Evolutionary conservation across 2,797 vertebrate species (phyloP).

Genomic region (Gallinago solitaria): DNA sequence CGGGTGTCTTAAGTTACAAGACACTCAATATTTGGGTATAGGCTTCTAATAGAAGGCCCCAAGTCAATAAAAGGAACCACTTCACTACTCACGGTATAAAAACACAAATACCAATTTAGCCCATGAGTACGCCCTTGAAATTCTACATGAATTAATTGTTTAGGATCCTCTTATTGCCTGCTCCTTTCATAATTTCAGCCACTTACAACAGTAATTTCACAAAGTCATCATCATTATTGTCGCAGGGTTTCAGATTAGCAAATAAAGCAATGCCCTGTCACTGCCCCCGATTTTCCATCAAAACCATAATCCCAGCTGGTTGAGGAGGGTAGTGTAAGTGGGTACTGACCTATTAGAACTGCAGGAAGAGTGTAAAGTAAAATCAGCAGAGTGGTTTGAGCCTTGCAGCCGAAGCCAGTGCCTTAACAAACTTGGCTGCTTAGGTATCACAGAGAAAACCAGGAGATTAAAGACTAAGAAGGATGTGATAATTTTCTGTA

Average conservation of each 20-base stretch:
- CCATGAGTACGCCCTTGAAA: not conserved
- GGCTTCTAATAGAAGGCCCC: not conserved
- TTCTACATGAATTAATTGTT: not conserved
- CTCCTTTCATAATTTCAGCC: not conserved
- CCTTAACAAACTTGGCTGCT: not conserved
- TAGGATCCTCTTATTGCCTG: not conserved
- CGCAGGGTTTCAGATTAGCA: not conserved
- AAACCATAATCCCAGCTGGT: not conserved
- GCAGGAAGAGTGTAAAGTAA: not conserved
- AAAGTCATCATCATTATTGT: not conserved
- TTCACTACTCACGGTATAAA: not conserved
- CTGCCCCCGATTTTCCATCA: not conserved
- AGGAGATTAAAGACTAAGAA: not conserved
- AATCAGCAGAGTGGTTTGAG: not conserved
- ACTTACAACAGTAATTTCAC: not conserved
- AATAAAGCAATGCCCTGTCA: not conserved
- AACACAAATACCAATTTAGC: not conserved
- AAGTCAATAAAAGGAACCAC: not conserved
- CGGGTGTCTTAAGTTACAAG: not conserved
- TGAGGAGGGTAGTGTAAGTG: accelerated
- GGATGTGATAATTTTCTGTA: not conserved
- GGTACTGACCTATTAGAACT: not conserved
- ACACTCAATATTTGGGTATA: not conserved
- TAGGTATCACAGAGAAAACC: not conserved
- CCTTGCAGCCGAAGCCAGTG: not conserved